These are phyloP conservation scores for human DNA, from an alignment of 2,113 vertebrate species.

Conservation along the genomic window GRCh38 chr20:57745001-57745500, in stretches of 20 bases:
- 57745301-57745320: not conserved
- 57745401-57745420: not conserved
- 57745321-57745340: accelerated
- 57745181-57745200: no score
- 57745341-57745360: not conserved
- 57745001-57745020: conserved; percentile 80
- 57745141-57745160: not conserved
- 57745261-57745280: accelerated
- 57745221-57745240: not conserved
- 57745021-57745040: conserved; percentile 63
- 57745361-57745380: accelerated
- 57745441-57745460: not conserved
- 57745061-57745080: not conserved
- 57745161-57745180: no score
- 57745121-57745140: accelerated
- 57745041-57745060: conserved; percentile 60
- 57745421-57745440: accelerated
- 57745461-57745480: not conserved
- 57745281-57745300: accelerated
- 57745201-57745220: accelerated
- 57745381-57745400: accelerated
- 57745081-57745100: not conserved
- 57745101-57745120: not conserved
- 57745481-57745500: accelerated
- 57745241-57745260: not conserved